Conservation (phyloP, 92 coral and sea anemone genomes). For the Palythoa heliodiscus region DNA sequence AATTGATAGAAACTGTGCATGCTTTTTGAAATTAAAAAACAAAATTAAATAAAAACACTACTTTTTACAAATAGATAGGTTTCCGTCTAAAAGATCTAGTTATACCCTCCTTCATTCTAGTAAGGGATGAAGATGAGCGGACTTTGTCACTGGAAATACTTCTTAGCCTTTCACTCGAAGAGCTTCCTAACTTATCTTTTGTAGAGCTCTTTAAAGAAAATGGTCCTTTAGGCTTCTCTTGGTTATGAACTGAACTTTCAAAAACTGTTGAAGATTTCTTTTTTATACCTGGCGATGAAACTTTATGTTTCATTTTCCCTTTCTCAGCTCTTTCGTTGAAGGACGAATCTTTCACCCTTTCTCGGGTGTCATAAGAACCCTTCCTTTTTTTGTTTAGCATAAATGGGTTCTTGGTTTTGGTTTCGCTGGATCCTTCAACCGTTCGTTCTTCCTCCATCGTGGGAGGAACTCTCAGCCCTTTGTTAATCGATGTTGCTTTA, state of each 20-base stretch:
- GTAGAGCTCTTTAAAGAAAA: slow-evolving; percentile 46
- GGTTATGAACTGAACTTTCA: slow-evolving; percentile 34
- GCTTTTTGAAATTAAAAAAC: not conserved
- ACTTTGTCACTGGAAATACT: slow-evolving; percentile 38
- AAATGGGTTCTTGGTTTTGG: slow-evolving; percentile 26
- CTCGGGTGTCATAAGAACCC: not conserved
- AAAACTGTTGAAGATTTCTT: not conserved
- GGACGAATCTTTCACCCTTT: not conserved
- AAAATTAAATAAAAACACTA: not conserved
- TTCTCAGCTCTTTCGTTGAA: slow-evolving; percentile 5
- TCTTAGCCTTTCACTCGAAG: slow-evolving; percentile 56
- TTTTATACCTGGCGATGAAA: slow-evolving; percentile 17
- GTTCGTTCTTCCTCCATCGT: slow-evolving; percentile 19
- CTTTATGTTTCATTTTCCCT: slow-evolving; percentile 10
- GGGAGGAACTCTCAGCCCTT: slow-evolving; percentile 33
- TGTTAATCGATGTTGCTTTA: slow-evolving; percentile 48
- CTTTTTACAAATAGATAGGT: slow-evolving; percentile 16
- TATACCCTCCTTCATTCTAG: slow-evolving; percentile 63
- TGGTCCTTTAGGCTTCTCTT: slow-evolving; percentile 68
- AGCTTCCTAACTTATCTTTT: slow-evolving; percentile 43
- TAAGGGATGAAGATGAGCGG: slow-evolving; percentile 56
- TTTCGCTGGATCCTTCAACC: slow-evolving; percentile 42
- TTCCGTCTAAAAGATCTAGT: slow-evolving; percentile 64
- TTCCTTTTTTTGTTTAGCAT: slow-evolving; percentile 34
- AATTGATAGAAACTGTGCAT: not conserved